Evolutionary conservation across 1,140 invertebrate genomes (phyloP).

Genomic region (Streblospio benedicti): DNA sequence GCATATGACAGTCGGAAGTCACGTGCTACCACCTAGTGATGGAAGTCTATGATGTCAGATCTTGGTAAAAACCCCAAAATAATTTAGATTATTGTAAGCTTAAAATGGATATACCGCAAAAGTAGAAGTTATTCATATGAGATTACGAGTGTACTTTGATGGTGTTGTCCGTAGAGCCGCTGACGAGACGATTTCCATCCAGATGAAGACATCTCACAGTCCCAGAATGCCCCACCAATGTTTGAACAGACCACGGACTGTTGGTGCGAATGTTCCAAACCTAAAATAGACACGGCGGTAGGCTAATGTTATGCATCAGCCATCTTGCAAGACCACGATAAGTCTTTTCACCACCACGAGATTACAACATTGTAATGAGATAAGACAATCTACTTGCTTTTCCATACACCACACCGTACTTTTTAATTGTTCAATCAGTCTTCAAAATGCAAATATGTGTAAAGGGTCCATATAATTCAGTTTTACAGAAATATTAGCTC

Average conservation of each 20-base stretch:
- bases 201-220: constrained; percentile 53
- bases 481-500: not conserved
- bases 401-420: not conserved
- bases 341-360: not conserved
- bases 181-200: constrained; percentile 50
- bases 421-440: not conserved
- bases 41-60: too few species aligned
- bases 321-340: not conserved
- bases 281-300: constrained; percentile 18
- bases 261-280: constrained; percentile 52
- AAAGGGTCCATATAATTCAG: not conserved
- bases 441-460: not conserved
- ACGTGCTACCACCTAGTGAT: too few species aligned
- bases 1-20: too few species aligned
- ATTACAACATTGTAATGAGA: not conserved
- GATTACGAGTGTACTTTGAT: too few species aligned
- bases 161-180: constrained; percentile 50
- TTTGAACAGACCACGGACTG: constrained; percentile 52
- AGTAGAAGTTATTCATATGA: too few species aligned
- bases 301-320: not conserved
- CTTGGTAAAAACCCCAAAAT: too few species aligned
- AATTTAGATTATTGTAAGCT: too few species aligned
- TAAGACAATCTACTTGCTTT: not conserved
- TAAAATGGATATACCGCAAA: too few species aligned
- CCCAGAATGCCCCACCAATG: constrained; percentile 51